These are phyloP conservation scores for Orientallactaga bullata DNA, from an alignment of 2,113 vertebrate species.

Conservation along the genomic window DNA sequence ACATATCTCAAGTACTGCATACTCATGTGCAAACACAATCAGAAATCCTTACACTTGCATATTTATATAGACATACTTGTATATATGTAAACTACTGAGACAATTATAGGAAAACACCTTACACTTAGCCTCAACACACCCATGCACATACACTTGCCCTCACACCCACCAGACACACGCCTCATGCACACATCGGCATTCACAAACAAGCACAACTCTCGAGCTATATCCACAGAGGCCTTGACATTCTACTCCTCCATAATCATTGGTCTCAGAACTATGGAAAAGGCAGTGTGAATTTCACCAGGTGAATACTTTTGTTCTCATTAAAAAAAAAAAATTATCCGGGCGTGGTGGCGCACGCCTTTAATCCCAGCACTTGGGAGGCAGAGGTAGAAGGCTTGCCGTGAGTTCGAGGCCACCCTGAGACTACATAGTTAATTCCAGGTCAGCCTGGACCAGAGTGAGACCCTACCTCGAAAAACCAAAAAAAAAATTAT, in stretches of 20 bases:
- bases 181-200: background rate
- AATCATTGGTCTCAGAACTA: conserved; percentile 31
- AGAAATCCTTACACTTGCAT: conserved; percentile 31
- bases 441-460: no score
- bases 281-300: conserved; percentile 13
- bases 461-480: no score
- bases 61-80: conserved; percentile 26
- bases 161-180: background rate
- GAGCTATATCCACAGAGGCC: conserved; percentile 42
- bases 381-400: no score
- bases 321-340: no score
- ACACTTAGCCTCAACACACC: conserved; percentile 30
- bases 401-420: no score
- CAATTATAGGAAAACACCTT: conserved; percentile 41
- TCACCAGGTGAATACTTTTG: conserved; percentile 3
- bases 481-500: no score
- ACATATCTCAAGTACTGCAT: conserved; percentile 1
- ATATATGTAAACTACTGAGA: conserved; percentile 12
- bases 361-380: no score
- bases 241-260: conserved; percentile 27
- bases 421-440: no score
- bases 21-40: conserved; percentile 30
- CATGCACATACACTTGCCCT: background rate
- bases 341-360: no score
- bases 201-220: conserved; percentile 1